These are phyloP conservation scores for Cyclargus thomasi DNA, from an alignment of 1,140 invertebrate species.

Conservation along the genomic window DNA sequence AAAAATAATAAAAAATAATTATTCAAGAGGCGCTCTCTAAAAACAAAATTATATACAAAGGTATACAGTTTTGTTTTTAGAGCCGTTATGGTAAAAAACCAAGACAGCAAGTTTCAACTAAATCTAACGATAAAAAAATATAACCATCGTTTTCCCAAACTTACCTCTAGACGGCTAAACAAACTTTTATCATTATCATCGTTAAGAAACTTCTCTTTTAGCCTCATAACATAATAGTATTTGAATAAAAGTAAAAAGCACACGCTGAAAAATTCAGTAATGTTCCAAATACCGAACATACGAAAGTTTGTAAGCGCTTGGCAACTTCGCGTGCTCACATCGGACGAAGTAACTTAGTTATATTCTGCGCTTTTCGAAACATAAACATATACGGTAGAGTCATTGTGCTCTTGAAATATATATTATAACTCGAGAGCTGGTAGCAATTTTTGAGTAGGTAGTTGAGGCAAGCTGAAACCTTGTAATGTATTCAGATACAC, in stretches of 20 bases:
- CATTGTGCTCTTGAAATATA: no score
- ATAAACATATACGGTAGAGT: no score
- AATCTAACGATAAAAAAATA: background rate
- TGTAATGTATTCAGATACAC: no score
- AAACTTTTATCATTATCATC: background rate
- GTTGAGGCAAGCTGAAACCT: no score
- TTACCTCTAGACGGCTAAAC: background rate
- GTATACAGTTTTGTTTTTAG: no score
- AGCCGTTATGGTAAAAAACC: no score
- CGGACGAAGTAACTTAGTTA: background rate
- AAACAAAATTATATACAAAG: no score
- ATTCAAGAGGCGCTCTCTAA: no score
- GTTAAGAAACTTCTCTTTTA: background rate
- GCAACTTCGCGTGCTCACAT: background rate
- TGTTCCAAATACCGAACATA: background rate
- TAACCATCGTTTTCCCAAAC: background rate
- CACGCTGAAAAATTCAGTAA: slow-evolving; percentile 7
- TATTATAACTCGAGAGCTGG: no score
- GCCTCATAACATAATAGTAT: background rate
- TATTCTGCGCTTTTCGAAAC: background rate
- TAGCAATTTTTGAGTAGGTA: no score
- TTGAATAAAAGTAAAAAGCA: background rate
- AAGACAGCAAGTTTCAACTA: no score
- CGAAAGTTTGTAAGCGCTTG: slow-evolving; percentile 4
- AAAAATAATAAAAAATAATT: no score